Base-by-base conservation (phyloP, 2,113 vertebrate genomes). In the Helogale parvula region DNA sequence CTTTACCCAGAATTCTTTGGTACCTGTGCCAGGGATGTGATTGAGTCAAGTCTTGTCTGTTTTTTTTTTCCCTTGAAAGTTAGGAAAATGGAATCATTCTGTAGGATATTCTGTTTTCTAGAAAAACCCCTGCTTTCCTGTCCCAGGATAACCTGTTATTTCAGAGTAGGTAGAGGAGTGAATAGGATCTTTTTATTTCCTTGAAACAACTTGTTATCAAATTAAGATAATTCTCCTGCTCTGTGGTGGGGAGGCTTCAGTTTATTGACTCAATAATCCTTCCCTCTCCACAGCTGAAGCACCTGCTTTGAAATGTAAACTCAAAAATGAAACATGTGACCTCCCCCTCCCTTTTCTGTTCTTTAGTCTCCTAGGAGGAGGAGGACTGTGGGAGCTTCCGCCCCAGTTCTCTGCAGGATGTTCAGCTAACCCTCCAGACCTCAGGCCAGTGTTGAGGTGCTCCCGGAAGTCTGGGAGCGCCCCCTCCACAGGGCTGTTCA, bases 291-390 rank as follows among this genome's bases (percentile, higher is more conserved):
- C 21, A 45, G 29, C 31, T 19, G 19, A 83, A 47, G 94, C 52
- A 90, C 79, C 85, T 96, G 29, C 3, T 97, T 96, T 94, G 85
- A 97, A 98, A 87, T 84, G 31, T 54, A 94, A 93, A 80, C 92
- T 88, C 29, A 0, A 29, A 93, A 97, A 77, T 65, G 86, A 68
- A 97, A 23, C 95, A 31, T n/a, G 71, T 85, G 93, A 93, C 3
- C 0, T 1, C 25, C 3, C 16, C 12, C 7, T 63, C 57, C 57
- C 19, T 57, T 57, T 21, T 57, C 16, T 57, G 17, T 3, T 76
- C n/a, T 54, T 95, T 4, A 77, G 41, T 77, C 74, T 47, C 8
- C 8, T 8, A 54, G 52, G 52, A 47, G 52, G 83, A 68, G 92
- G 94, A 96, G 14, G 45, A 65, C 47, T 74, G 76, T 68, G 91